These are phyloP conservation scores for Orius laevigatus DNA, from an alignment of 1,140 invertebrate genomes.

Conservation along the genomic window DNA sequence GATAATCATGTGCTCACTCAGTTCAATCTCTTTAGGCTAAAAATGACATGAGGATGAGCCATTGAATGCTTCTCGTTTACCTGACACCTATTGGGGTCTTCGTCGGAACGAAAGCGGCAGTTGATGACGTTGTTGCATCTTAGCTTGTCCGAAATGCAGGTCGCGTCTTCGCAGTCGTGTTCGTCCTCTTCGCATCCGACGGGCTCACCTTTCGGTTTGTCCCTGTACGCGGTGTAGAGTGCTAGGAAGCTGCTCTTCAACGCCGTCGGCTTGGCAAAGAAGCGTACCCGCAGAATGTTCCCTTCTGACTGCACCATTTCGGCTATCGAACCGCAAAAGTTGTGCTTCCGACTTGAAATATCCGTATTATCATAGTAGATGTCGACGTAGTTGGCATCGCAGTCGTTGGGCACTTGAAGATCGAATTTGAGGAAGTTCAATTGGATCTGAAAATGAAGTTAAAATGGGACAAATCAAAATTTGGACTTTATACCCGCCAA, in stretches of 20 bases:
- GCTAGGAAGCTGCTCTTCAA: conserved; percentile 49
- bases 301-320: conserved; percentile 43
- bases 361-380: conserved; percentile 51
- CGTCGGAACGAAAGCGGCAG: conserved; percentile 71
- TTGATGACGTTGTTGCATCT: conserved; percentile 57
- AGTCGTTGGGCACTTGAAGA: conserved; percentile 61
- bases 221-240: conserved; percentile 55
- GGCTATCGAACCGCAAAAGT: conserved; percentile 65
- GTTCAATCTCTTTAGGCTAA: conserved; percentile 14
- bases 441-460: conserved; percentile 43
- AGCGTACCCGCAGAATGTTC: conserved; percentile 44
- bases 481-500: conserved; percentile 41
- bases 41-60: not conserved
- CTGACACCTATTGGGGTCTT: conserved; percentile 37
- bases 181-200: conserved; percentile 36
- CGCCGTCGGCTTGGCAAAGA: conserved; percentile 24
- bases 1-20: conserved; percentile 59
- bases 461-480: not conserved
- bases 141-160: conserved; percentile 55
- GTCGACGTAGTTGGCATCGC: conserved; percentile 65
- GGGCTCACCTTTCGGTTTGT: conserved; percentile 29
- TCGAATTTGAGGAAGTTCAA: conserved; percentile 49
- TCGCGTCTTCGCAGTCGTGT: conserved; percentile 71
- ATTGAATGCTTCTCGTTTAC: conserved; percentile 12
- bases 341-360: conserved; percentile 36